Base-by-base conservation (phyloP, 2,888 invertebrate genomes). In the Eupithecia dodoneata region DNA sequence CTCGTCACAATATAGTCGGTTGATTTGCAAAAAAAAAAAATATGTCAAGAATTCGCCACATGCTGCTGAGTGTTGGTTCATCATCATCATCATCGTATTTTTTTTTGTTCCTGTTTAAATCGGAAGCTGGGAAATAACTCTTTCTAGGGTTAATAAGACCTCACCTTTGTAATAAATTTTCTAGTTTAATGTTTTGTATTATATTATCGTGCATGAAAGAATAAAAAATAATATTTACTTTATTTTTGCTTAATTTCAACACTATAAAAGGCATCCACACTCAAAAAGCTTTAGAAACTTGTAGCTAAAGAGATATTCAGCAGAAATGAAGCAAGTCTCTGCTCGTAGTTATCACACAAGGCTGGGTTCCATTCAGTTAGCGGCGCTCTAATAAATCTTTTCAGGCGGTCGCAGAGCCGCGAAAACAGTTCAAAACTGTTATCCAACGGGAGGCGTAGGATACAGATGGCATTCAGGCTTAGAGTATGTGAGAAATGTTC, bases 351-450 rank as follows among this genome's bases (percentile, higher is more conserved):
- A 77, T 73, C 77, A 75, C 74, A 75, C 73, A 18, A 73, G 71
- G 69, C 18, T 45, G 71, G 73, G 72, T 55, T 66, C 45, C 71
- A 66, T 76, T 74, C 76, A 74, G 76, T 72, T 69, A 30, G 59
- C 59, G 73, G 18, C 72, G 72, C 76, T 76, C 72, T 74, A 76
- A 76, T 78, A 76, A 78, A 76, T 78, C 76, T 74, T 78, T 78
- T 72, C 69, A 76, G 59, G 69, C 73, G 45, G 71, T 71, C 75
- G 71, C 69, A 71, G 67, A 72, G 55, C 72, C 66, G 55, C 47
- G 69, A 45, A 73, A 63, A 72, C 78, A 67, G 73, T 49, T 71
- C 18, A 13, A 59, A 47, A 66, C 66, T 67, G 71, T 63, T 63
- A 63, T 30, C 30, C 63, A 63, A 18, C 63, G 18, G 18, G 10